phyloP scores from a whole-genome alignment of 1,140 invertebrate species.

The Caenorhabditis latens region DNA sequence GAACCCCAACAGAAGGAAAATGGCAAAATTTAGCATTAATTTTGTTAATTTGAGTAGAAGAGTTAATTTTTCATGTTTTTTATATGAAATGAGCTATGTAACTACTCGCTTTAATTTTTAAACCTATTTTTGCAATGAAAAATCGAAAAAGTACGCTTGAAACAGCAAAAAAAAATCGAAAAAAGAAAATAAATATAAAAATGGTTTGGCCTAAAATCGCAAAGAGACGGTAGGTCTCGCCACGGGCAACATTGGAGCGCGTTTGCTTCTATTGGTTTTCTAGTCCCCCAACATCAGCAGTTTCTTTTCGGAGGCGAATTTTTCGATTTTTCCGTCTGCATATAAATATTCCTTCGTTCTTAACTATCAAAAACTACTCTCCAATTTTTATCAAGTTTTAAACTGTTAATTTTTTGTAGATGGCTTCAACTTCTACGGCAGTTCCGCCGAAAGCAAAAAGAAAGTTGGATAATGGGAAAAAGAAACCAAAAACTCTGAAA shows the following conservation, averaged over 20 bases:
- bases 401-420: neutral
- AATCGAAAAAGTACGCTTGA: constrained; percentile 6
- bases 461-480: constrained; percentile 59
- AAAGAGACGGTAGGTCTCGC: neutral
- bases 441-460: neutral
- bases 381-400: no score
- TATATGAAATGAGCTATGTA: no score
- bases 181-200: neutral
- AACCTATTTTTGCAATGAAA: neutral
- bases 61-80: no score
- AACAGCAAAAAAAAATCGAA: neutral
- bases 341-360: neutral
- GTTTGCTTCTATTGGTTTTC: neutral
- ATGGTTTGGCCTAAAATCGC: constrained; percentile 34
- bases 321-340: neutral
- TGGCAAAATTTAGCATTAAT: no score
- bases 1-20: no score
- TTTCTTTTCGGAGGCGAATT: neutral
- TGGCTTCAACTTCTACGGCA: neutral
- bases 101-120: neutral
- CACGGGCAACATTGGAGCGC: constrained; percentile 10
- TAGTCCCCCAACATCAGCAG: neutral
- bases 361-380: no score
- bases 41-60: no score
- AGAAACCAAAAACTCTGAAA: constrained; percentile 40